These are phyloP conservation scores for Callyntrura guangdongensis DNA, from an alignment of 2,888 invertebrate species.

Conservation along the genomic window DNA sequence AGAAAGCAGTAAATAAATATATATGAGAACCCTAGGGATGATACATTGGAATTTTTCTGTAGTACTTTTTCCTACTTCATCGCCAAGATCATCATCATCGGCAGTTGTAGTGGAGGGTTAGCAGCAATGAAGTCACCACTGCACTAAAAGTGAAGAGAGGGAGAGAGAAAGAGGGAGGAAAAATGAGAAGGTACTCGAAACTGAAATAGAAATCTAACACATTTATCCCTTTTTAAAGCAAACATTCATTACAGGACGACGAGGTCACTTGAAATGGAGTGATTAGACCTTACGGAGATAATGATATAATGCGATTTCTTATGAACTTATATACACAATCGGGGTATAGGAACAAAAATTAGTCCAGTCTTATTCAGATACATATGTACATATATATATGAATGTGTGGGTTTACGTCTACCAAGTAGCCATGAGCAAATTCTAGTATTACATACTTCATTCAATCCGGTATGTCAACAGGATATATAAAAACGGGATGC, in stretches of 20 bases:
- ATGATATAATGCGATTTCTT: background rate
- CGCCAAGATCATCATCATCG: constrained; percentile 26
- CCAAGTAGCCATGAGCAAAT: too few relatives aligned
- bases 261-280: constrained; percentile 37
- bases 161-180: constrained; percentile 1
- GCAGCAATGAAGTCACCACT: background rate
- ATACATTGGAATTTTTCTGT: constrained; percentile 40
- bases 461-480: too few relatives aligned
- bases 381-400: too few relatives aligned
- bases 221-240: constrained; percentile 7
- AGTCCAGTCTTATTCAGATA: too few relatives aligned
- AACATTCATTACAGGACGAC: background rate
- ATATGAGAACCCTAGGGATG: constrained; percentile 57
- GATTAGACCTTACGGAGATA: background rate
- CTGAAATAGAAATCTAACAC: constrained; percentile 30
- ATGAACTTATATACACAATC: background rate
- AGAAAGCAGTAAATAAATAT: constrained; percentile 53
- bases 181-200: constrained; percentile 12
- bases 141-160: background rate
- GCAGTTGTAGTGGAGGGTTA: background rate
- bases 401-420: too few relatives aligned
- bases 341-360: too few relatives aligned
- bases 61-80: constrained; percentile 11
- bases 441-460: background rate
- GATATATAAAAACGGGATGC: too few relatives aligned